A percentile compares a stretch with the other conserved stretches of the same genome.
phyloP scores from a whole-genome alignment of 53 echinoderm and acorn worm genomes.

The Luidia sarsii region DNA sequence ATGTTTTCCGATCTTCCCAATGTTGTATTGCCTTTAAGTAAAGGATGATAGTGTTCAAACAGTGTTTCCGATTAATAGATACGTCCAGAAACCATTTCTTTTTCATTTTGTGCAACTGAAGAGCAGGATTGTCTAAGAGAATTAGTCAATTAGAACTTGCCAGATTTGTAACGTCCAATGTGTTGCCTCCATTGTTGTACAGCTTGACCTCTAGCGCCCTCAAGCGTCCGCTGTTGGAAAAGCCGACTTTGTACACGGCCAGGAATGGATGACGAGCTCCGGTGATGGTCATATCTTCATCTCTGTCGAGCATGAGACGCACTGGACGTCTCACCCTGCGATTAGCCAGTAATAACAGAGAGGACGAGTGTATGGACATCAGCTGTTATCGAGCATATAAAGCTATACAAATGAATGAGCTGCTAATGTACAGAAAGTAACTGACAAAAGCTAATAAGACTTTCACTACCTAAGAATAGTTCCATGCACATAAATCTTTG shows the following conservation, averaged over 20 bases:
- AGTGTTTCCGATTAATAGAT: no score
- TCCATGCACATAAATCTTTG: no score
- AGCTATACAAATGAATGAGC: no score
- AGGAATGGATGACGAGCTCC: conserved; percentile 83
- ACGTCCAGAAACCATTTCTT: not conserved
- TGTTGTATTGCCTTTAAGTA: no score
- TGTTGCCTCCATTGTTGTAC: conserved; percentile 70
- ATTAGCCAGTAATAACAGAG: not conserved
- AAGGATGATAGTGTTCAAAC: no score
- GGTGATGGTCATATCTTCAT: conserved; percentile 80
- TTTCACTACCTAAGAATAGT: no score
- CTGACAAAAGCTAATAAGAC: no score
- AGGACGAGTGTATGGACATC: no score
- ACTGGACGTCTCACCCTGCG: conserved; percentile 72
- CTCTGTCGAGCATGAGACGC: conserved; percentile 73
- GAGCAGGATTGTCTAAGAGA: not conserved
- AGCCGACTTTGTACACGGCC: conserved; percentile 84
- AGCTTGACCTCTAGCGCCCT: conserved; percentile 64
- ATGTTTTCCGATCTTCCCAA: no score
- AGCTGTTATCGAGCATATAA: no score
- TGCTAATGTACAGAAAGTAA: no score
- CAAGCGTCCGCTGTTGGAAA: conserved; percentile 69
- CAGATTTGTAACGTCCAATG: conserved; percentile 47
- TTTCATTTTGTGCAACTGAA: not conserved
- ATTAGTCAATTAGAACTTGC: conserved; percentile 52